Percentiles rank a stretch among this genome's conserved stretches.
Evolutionary conservation across 2,113 vertebrate species (phyloP).

Genomic region (Apaloderma vittatum): DNA sequence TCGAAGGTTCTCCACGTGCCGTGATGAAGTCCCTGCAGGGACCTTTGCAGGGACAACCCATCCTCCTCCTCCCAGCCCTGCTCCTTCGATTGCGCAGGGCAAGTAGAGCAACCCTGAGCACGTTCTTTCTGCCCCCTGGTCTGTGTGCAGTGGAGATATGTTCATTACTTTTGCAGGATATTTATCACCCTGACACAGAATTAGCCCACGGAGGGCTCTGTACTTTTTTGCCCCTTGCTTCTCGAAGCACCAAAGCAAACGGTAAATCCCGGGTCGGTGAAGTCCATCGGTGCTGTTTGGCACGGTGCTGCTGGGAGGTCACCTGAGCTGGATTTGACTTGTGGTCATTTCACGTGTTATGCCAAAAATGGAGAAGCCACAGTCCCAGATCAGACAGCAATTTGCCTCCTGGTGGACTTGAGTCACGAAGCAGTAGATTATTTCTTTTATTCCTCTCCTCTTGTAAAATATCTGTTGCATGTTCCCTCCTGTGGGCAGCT

Average conservation of each 20-base stretch:
- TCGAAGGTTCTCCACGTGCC: not conserved
- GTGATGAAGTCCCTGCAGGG: not conserved
- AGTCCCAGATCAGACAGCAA: not conserved
- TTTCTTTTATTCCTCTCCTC: accelerated
- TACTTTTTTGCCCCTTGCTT: not conserved
- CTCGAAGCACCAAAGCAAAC: not conserved
- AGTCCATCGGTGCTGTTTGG: not conserved
- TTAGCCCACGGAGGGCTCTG: not conserved
- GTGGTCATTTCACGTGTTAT: not conserved
- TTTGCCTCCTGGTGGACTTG: not conserved
- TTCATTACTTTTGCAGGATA: not conserved
- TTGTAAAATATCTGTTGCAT: not conserved
- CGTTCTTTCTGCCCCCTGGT: not conserved
- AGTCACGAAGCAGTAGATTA: not conserved
- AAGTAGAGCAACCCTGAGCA: not conserved
- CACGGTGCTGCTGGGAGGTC: accelerated
- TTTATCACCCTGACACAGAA: not conserved
- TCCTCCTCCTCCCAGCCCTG: not conserved
- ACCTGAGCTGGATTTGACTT: not conserved
- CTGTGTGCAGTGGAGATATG: not conserved
- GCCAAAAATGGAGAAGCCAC: not conserved
- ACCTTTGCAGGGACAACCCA: not conserved
- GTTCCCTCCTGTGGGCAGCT: not conserved
- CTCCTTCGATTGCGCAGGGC: accelerated
- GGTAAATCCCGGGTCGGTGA: not conserved